Base-by-base conservation (phyloP, 2,797 vertebrate species). In the Merluccius polli region DNA sequence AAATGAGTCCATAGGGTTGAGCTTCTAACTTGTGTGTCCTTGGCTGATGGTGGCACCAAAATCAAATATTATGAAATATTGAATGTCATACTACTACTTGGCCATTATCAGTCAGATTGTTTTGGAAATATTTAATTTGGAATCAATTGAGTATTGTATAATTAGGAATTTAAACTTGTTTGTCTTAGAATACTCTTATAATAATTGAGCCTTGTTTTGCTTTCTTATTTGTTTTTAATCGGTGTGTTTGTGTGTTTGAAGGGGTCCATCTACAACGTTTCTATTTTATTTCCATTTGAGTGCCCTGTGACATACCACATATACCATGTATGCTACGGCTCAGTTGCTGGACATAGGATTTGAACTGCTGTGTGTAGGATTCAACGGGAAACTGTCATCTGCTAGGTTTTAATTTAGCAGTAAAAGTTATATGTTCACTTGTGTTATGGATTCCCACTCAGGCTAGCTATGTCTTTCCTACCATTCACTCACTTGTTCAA, bases 121-220 rank as follows among this genome's bases (percentile, higher is more conserved):
- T 84, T 77, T 82, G 78, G 77, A 79, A 71, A 82, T 76, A 83
- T 89, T 89, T 84, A 81, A 86, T 87, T 78, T 81, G 80, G 31
- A 79, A 31, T 80, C 71, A 82, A 86, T 83, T 88, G 30, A 80
- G 38, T 65, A 7, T 35, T 78, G 76, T 85, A 73, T 81, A 85
- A 79, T 86, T 73, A 82, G 88, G 83, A 73, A 82, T 88, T 88
- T 78, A 80, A 85, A 75, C 70, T 82, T 81, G 81, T 79, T 77
- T 81, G 71, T 77, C 74, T 85, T 84, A 76, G 84, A 81, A 84
- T 86, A 70, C 81, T 83, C 77, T n/a, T n/a, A n/a, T n/a, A 71
- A 77, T 75, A 73, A 31, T 77, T 3, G 71, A 59, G 21, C 21
- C 59, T 27, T 65, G 59, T 65, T 65, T 65, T 65, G 30, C 84